Evolutionary conservation across 2,888 invertebrate species (phyloP).

Genomic region (Drosophila limbata): DNA sequence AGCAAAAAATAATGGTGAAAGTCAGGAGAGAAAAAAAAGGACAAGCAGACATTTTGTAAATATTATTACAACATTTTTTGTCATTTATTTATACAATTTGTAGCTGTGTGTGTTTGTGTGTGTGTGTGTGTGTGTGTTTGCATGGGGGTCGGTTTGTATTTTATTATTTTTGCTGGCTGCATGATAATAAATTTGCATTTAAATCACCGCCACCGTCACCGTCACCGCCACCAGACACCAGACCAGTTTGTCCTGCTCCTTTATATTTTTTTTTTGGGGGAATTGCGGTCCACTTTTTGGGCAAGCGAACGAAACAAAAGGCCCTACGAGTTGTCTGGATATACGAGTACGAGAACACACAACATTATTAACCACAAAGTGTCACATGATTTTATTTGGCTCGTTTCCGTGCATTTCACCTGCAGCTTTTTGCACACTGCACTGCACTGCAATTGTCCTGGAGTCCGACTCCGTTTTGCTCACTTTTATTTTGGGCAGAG

Average conservation of each 20-base stretch:
- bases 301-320: constrained; percentile 53
- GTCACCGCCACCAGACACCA: constrained; percentile 22
- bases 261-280: constrained; percentile 47
- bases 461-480: neutral
- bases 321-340: constrained; percentile 19
- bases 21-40: constrained; percentile 24
- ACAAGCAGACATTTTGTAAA: constrained; percentile 78
- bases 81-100: constrained; percentile 69
- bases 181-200: constrained; percentile 80
- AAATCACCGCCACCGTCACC: constrained; percentile 69
- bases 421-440: constrained; percentile 59
- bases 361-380: constrained; percentile 81
- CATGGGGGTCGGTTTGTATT: constrained; percentile 43
- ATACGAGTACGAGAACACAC: constrained; percentile 38
- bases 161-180: constrained; percentile 71
- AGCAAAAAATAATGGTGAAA: no score
- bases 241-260: constrained; percentile 30
- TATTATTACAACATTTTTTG: constrained; percentile 71
- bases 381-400: constrained; percentile 81
- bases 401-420: constrained; percentile 71
- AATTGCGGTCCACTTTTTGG: constrained; percentile 47
- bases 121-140: constrained; percentile 20
- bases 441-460: constrained; percentile 25
- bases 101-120: constrained; percentile 2
- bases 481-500: constrained; percentile 57